Evolutionary conservation across 2,888 invertebrate genomes (phyloP).

Genomic region (Homarus gammarus): DNA sequence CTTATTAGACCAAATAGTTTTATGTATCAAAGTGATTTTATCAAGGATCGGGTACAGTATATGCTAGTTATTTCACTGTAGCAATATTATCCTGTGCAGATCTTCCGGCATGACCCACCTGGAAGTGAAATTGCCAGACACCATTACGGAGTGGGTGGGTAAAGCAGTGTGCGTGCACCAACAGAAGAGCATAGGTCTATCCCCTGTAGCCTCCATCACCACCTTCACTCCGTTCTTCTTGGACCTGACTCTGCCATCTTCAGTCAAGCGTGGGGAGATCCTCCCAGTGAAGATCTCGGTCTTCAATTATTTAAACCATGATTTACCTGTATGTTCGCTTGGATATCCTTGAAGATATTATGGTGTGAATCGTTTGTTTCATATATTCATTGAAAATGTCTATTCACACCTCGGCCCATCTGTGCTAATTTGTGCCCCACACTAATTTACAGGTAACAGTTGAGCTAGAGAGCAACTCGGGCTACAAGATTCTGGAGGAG

Average conservation of each 20-base stretch:
- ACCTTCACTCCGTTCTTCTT: constrained; percentile 83
- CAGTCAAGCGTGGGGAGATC: constrained; percentile 74
- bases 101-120: constrained; percentile 31
- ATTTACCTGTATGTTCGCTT: constrained; percentile 71
- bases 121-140: constrained; percentile 81
- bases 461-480: background rate
- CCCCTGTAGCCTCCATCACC: constrained; percentile 80
- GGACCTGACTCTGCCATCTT: constrained; percentile 73
- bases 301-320: constrained; percentile 71
- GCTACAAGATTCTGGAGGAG: constrained; percentile 20
- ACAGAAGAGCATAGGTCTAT: constrained; percentile 81
- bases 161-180: constrained; percentile 81
- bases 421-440: background rate
- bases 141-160: constrained; percentile 84
- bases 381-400: background rate
- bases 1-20: too few species aligned
- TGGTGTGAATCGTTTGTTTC: too few species aligned
- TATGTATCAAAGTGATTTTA: too few species aligned
- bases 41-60: too few species aligned
- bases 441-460: constrained; percentile 25
- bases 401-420: background rate
- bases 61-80: too few species aligned
- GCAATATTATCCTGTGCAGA: too few species aligned
- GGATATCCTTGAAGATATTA: too few species aligned
- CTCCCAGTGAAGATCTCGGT: constrained; percentile 74